Conservation (phyloP, 2,113 vertebrate species). For the Triplophysa siluroides region DNA sequence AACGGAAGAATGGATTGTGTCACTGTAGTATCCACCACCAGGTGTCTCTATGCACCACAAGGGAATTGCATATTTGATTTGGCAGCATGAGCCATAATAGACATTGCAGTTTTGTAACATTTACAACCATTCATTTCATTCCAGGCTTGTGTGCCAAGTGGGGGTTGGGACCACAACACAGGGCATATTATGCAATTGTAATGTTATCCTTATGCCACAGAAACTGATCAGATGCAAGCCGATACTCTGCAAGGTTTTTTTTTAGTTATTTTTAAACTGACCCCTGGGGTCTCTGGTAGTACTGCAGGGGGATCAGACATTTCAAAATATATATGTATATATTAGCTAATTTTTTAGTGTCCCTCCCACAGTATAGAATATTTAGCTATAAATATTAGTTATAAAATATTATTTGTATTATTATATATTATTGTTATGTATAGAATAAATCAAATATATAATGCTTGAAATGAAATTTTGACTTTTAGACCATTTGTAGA, state of each 20-base stretch:
- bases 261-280: too few relatives aligned
- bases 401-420: too few relatives aligned
- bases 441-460: too few relatives aligned
- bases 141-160: background rate
- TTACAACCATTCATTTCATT: background rate
- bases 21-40: slow-evolving; percentile 9
- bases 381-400: too few relatives aligned
- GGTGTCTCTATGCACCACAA: background rate
- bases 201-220: background rate
- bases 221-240: background rate
- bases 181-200: background rate
- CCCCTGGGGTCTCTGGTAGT: too few relatives aligned
- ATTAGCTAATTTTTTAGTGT: too few relatives aligned
- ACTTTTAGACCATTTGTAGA: too few relatives aligned
- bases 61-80: background rate
- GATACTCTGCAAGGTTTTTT: background rate
- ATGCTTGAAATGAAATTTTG: too few relatives aligned
- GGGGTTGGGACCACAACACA: background rate
- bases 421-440: too few relatives aligned
- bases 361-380: too few relatives aligned
- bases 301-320: too few relatives aligned
- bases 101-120: background rate
- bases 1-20: background rate
- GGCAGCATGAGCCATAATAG: background rate
- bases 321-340: too few relatives aligned